phyloP scores from a whole-genome alignment of 2,888 invertebrate species.

The Liodrosophila aerea region DNA sequence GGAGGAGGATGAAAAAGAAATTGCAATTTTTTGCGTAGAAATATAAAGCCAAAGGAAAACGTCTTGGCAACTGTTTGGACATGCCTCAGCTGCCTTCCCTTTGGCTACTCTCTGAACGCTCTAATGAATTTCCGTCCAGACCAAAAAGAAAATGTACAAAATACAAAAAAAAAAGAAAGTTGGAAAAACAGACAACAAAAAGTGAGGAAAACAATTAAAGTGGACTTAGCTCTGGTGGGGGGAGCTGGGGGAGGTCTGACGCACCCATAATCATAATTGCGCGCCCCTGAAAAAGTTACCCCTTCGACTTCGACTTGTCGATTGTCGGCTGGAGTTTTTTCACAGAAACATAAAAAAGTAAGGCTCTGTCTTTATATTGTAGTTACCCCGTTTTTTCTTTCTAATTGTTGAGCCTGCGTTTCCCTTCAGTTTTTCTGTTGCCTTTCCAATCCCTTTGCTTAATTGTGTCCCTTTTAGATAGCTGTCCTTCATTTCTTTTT shows the following conservation, averaged over 20 bases:
- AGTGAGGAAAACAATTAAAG: constrained; percentile 70
- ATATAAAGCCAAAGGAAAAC: constrained; percentile 63
- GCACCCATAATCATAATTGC: constrained; percentile 76
- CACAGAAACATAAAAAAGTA: too few species aligned
- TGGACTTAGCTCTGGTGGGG: constrained; percentile 48
- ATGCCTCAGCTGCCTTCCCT: constrained; percentile 51
- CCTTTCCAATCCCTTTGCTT: constrained; percentile 55
- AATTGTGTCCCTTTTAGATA: constrained; percentile 65
- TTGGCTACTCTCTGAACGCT: constrained; percentile 57
- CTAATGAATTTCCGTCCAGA: constrained; percentile 77
- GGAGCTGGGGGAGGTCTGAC: constrained; percentile 24
- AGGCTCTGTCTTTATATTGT: background rate
- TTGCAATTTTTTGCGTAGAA: constrained; percentile 74
- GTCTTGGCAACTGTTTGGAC: constrained; percentile 74
- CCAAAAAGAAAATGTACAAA: constrained; percentile 54
- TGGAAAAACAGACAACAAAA: background rate
- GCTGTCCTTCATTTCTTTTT: constrained; percentile 38
- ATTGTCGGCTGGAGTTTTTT: constrained; percentile 36
- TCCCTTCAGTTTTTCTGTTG: constrained; percentile 15
- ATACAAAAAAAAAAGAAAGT: constrained; percentile 27
- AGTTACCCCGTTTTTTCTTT: constrained; percentile 42
- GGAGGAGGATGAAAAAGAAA: constrained; percentile 37
- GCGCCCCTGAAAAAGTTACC: constrained; percentile 43
- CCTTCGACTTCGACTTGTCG: constrained; percentile 43
- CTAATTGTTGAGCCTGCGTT: constrained; percentile 61